phyloP scores from a whole-genome alignment of 64 coral and sea anemone species.

The Pocillopora verrucosa region DNA sequence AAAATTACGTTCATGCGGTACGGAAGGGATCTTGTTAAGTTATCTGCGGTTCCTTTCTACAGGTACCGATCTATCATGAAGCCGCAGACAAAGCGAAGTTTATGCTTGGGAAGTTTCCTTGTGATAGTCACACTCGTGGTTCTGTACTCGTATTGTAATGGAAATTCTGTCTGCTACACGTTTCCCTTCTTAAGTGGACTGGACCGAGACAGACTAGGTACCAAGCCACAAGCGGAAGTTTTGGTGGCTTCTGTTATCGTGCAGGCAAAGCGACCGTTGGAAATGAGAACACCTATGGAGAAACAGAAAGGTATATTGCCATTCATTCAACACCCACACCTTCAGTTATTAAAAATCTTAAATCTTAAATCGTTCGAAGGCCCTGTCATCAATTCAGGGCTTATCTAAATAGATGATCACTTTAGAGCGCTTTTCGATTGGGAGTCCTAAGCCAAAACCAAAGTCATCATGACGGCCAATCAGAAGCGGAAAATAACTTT shows the following conservation, averaged over 20 bases:
- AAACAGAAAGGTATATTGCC: conserved; percentile 8
- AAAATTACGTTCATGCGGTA: not conserved
- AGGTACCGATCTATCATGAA: conserved; percentile 34
- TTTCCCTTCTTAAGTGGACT: conserved; percentile 82
- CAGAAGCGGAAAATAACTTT: too few species aligned
- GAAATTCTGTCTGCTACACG: conserved; percentile 66
- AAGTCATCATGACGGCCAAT: too few species aligned
- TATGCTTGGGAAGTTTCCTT: conserved; percentile 53
- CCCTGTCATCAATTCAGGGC: too few species aligned
- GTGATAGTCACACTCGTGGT: conserved; percentile 77
- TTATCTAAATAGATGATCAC: too few species aligned
- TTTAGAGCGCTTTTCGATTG: too few species aligned
- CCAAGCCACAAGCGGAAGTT: conserved; percentile 17
- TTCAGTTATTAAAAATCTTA: too few species aligned
- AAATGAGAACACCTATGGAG: not conserved
- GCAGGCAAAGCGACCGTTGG: conserved; percentile 14
- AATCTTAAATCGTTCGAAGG: too few species aligned
- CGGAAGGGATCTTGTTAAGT: not conserved
- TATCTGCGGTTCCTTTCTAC: not conserved
- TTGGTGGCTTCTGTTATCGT: conserved; percentile 70
- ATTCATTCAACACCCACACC: not conserved
- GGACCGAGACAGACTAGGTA: conserved; percentile 20
- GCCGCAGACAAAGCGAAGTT: conserved; percentile 72
- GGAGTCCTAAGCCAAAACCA: too few species aligned
- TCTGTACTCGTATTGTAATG: conserved; percentile 86